Conservation (phyloP, 2,797 vertebrate species). For the Sternotherus odoratus region DNA sequence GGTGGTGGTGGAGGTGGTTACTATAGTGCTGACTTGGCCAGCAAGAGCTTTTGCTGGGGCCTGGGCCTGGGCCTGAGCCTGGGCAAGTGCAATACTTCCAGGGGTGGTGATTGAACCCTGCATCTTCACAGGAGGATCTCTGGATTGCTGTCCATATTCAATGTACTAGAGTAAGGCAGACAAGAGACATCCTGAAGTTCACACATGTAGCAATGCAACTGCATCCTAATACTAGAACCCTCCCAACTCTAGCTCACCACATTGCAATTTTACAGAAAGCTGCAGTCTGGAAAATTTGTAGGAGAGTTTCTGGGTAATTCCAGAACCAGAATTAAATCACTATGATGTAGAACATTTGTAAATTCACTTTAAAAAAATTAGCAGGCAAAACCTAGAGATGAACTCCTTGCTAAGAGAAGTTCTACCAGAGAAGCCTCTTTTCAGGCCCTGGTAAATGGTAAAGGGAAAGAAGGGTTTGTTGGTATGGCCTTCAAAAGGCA, state of each 20-base stretch:
- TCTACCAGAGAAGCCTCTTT: not conserved
- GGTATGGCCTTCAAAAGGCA: not conserved
- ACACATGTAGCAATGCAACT: not conserved
- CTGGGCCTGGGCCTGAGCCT: constrained; percentile 94
- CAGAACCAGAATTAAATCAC: not conserved
- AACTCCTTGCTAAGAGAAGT: not conserved
- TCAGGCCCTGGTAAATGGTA: not conserved
- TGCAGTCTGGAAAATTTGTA: not conserved
- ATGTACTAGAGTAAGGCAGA: constrained; percentile 88
- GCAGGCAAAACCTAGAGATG: not conserved
- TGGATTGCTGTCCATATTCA: constrained; percentile 98
- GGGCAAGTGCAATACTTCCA: constrained; percentile 96
- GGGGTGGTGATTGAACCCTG: constrained; percentile 98
- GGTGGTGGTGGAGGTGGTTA: constrained; percentile 94
- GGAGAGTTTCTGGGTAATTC: not conserved
- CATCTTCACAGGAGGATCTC: constrained; percentile 99
- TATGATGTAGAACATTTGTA: not conserved
- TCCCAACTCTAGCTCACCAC: no score
- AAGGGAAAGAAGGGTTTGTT: not conserved
- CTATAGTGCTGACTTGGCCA: constrained; percentile 94
- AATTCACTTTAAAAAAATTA: not conserved
- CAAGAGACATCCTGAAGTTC: not conserved
- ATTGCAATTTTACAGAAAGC: not conserved
- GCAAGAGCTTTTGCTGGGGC: constrained; percentile 91
- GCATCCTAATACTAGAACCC: rapidly evolving